phyloP scores from a whole-genome alignment of 2,113 vertebrate species.

The Barnardius zonarius region DNA sequence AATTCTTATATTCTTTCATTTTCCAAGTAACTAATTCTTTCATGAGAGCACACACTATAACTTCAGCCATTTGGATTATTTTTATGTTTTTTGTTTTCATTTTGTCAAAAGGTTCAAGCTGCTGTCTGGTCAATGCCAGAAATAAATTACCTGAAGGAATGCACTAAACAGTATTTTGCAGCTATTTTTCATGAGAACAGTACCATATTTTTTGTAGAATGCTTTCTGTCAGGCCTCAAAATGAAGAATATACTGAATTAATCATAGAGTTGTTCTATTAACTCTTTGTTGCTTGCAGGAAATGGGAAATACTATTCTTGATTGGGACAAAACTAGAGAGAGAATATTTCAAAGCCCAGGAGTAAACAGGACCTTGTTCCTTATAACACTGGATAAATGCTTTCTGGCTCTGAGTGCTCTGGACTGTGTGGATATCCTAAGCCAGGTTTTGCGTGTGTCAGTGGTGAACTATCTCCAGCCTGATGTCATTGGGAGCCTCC shows the following conservation, averaged over 20 bases:
- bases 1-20: not conserved
- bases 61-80: not conserved
- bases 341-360: slow-evolving; percentile 74
- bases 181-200: not conserved
- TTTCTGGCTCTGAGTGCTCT: slow-evolving; percentile 67
- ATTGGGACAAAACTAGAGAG: slow-evolving; percentile 61
- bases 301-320: slow-evolving; percentile 49
- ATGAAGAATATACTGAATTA: not conserved
- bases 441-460: slow-evolving; percentile 64
- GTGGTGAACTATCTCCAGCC: slow-evolving; percentile 69
- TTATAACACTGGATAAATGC: slow-evolving; percentile 74
- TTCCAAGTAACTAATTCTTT: not conserved
- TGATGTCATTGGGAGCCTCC: slow-evolving; percentile 63
- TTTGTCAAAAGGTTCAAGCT: not conserved
- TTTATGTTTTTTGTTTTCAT: not conserved
- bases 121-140: not conserved
- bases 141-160: not conserved
- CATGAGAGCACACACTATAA: not conserved
- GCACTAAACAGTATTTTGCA: not conserved
- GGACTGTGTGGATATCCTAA: slow-evolving; percentile 77
- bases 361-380: slow-evolving; percentile 78
- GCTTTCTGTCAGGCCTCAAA: not conserved
- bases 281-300: slow-evolving; percentile 50
- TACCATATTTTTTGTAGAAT: not conserved
- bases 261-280: not conserved